phyloP scores from a whole-genome alignment of 2,113 vertebrate species.

The Perca schrenkii region DNA sequence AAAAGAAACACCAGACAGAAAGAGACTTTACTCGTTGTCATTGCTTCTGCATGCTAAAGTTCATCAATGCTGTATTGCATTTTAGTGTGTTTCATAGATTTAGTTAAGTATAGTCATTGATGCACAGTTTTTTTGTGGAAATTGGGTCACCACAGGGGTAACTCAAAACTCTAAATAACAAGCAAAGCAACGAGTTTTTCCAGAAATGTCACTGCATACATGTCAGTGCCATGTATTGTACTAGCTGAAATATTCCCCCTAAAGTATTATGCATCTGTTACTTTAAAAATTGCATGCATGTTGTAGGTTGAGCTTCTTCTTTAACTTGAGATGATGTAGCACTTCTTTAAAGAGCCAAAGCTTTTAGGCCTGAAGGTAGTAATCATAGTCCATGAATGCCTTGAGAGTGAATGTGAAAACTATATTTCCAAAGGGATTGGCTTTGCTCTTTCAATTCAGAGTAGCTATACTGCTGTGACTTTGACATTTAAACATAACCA shows the following conservation, averaged over 20 bases:
- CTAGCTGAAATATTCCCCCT: constrained; percentile 12
- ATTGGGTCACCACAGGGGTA: constrained; percentile 52
- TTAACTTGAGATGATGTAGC: constrained; percentile 26
- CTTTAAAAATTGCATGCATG: constrained; percentile 39
- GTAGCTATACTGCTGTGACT: constrained; percentile 31
- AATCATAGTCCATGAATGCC: constrained; percentile 43
- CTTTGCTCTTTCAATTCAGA: constrained; percentile 47
- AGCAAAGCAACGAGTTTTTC: constrained; percentile 21
- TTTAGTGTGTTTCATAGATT: constrained; percentile 23
- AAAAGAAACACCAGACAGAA: constrained; percentile 13
- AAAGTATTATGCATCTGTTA: constrained; percentile 39
- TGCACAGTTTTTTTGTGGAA: constrained; percentile 39
- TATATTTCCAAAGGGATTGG: constrained; percentile 15
- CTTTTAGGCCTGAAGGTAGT: constrained; percentile 49
- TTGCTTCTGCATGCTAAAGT: constrained; percentile 22
- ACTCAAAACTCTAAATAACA: constrained; percentile 32
- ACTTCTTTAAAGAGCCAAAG: constrained; percentile 20
- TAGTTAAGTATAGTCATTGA: constrained; percentile 35
- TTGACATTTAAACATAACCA: constrained; percentile 44
- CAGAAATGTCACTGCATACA: constrained; percentile 24
- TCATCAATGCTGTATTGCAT: constrained; percentile 37
- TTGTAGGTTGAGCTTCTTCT: constrained; percentile 36
- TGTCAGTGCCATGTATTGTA: constrained; percentile 16
- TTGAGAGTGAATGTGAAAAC: constrained; percentile 26
- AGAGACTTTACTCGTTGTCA: constrained; percentile 26